Conservation (phyloP, 2,888 invertebrate species). For the Zygothrica quintamaculata region DNA sequence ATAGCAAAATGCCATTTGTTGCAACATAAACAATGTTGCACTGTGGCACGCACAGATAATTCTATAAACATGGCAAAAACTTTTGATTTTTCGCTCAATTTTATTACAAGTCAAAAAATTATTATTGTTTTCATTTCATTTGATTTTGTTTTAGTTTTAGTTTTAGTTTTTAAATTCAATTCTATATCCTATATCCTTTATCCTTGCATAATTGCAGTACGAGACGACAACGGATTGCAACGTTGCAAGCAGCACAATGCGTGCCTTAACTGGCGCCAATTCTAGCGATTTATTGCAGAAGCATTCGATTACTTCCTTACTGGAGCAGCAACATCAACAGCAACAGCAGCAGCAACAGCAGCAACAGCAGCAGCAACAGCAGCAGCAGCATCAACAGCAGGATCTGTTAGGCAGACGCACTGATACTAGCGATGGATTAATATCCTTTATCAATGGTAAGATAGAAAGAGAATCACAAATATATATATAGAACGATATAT, state of each 20-base stretch:
- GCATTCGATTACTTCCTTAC: slow-evolving; percentile 86
- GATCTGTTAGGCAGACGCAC: slow-evolving; percentile 78
- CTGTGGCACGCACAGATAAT: slow-evolving; percentile 54
- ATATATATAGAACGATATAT: too few relatives aligned
- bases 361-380: slow-evolving; percentile 73
- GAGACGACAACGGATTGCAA: slow-evolving; percentile 71
- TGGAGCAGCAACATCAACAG: slow-evolving; percentile 82
- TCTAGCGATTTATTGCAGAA: slow-evolving; percentile 85
- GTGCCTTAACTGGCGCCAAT: slow-evolving; percentile 77
- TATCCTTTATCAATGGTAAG: slow-evolving; percentile 80
- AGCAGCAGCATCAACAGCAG: slow-evolving; percentile 65
- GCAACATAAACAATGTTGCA: slow-evolving; percentile 34
- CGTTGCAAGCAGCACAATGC: slow-evolving; percentile 57
- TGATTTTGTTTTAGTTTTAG: slow-evolving; percentile 24
- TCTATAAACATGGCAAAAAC: slow-evolving; percentile 18
- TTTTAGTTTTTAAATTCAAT: too few relatives aligned
- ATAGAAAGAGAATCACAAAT: background rate
- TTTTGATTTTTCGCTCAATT: slow-evolving; percentile 42
- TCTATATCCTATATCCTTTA: too few relatives aligned
- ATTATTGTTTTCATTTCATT: too few relatives aligned
- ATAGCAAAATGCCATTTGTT: background rate
- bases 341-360: slow-evolving; percentile 70
- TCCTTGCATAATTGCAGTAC: slow-evolving; percentile 67
- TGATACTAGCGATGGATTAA: slow-evolving; percentile 68
- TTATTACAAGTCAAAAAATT: slow-evolving; percentile 62